Conservation (phyloP, 2,113 vertebrate species). For the Malaclemys terrapin region DNA sequence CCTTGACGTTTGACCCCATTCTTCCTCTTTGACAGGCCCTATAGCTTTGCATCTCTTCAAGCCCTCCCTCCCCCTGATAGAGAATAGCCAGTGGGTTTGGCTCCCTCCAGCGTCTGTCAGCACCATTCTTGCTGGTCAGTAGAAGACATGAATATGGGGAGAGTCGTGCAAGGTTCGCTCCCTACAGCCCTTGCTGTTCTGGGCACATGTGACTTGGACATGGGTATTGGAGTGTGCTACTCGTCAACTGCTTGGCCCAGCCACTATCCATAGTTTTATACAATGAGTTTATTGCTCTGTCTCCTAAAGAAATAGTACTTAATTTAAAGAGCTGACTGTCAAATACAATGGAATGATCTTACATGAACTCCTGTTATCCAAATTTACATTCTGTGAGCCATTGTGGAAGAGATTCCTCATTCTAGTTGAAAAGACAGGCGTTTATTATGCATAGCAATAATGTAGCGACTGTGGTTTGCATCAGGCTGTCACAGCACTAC, state of each 20-base stretch:
- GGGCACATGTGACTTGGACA: background rate
- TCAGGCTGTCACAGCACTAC: conserved; percentile 5
- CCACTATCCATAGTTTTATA: conserved; percentile 16
- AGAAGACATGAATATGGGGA: background rate
- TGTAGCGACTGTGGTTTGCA: background rate
- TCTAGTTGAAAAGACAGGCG: background rate
- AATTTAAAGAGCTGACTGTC: conserved; percentile 32
- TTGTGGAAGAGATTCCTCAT: background rate
- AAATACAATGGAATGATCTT: background rate
- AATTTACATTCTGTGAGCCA: background rate
- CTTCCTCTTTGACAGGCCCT: conserved; percentile 42
- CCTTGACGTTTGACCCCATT: conserved; percentile 31
- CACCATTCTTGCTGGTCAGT: background rate
- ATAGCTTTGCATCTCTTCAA: background rate
- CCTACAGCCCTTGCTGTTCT: conserved; percentile 4
- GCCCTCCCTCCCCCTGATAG: background rate
- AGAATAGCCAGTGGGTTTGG: conserved; percentile 10
- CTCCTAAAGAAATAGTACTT: background rate
- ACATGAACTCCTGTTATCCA: background rate
- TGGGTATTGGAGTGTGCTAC: background rate
- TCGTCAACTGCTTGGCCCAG: conserved; percentile 5
- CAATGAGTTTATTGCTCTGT: background rate
- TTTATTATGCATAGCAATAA: background rate
- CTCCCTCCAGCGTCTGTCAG: background rate
- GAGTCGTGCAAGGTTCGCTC: conserved; percentile 27